A percentile compares a stretch with the other conserved stretches of the same genome.
These are phyloP conservation scores for Ormyrus thymus DNA, from an alignment of 2,888 invertebrate species.

Conservation along the genomic window DNA sequence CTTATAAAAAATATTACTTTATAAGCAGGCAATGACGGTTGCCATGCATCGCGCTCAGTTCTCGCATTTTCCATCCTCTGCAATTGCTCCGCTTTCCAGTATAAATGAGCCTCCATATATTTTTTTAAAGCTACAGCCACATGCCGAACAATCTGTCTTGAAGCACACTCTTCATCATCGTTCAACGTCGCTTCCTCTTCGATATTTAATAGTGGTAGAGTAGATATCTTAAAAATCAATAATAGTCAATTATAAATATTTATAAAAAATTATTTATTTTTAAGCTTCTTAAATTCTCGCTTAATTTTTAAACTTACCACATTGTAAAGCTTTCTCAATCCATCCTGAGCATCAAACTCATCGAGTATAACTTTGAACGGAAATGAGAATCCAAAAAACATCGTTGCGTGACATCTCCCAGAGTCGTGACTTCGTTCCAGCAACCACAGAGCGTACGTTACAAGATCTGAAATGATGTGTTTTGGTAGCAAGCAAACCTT, in stretches of 20 bases:
- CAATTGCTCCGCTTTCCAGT: constrained; percentile 85
- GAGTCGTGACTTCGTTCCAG: constrained; percentile 98
- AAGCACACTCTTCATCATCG: constrained; percentile 94
- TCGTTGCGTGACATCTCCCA: constrained; percentile 97
- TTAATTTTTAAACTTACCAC: constrained; percentile 79
- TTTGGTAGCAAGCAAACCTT: constrained; percentile 91
- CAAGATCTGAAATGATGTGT: constrained; percentile 84
- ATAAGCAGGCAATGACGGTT: constrained; percentile 74
- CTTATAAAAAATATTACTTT: constrained; percentile 68
- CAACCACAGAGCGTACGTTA: constrained; percentile 95
- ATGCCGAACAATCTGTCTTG: constrained; percentile 92
- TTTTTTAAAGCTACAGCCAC: constrained; percentile 92
- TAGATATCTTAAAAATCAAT: constrained; percentile 80
- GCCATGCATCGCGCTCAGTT: constrained; percentile 70
- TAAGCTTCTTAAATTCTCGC: too few species aligned
- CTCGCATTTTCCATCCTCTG: constrained; percentile 78
- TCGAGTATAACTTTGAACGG: constrained; percentile 94
- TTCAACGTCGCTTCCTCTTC: constrained; percentile 79
- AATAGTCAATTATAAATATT: constrained; percentile 24
- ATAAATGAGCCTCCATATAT: constrained; percentile 94
- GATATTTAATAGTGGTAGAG: constrained; percentile 87
- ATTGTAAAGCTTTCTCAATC: constrained; percentile 94
- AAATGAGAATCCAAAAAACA: constrained; percentile 97
- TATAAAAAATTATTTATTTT: constrained; percentile 42
- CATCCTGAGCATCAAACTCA: constrained; percentile 96